These are phyloP conservation scores for Melanogrammus aeglefinus DNA, from an alignment of 2,797 vertebrate genomes.

Conservation along the genomic window DNA sequence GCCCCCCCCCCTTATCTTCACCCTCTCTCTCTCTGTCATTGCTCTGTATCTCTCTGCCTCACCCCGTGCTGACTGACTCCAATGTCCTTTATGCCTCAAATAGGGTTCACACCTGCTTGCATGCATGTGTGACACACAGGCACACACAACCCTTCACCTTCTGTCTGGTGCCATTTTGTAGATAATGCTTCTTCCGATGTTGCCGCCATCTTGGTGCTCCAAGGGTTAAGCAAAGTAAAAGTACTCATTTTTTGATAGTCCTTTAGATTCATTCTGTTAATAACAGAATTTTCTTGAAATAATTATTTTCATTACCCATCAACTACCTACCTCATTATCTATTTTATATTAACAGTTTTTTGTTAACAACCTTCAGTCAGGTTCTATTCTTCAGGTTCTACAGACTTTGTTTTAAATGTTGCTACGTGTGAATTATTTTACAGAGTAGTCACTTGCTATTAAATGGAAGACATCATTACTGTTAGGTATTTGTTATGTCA, in stretches of 20 bases:
- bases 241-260: no score
- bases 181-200: background rate
- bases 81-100: background rate
- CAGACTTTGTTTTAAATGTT: no score
- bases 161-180: background rate
- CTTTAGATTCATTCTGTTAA: no score
- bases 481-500: background rate
- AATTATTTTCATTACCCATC: no score
- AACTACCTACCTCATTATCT: no score
- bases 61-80: background rate
- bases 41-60: background rate
- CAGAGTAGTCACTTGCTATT: background rate
- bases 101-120: background rate
- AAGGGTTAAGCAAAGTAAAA: background rate
- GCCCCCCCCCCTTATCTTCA: background rate
- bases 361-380: no score
- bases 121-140: background rate
- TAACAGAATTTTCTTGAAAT: no score
- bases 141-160: background rate
- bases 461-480: background rate
- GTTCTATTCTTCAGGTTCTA: no score
- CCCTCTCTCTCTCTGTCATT: background rate
- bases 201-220: no score
- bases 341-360: no score
- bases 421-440: background rate